Evolutionary conservation across 2,888 invertebrate genomes (phyloP).

Genomic region (Eupithecia pulchellata): DNA sequence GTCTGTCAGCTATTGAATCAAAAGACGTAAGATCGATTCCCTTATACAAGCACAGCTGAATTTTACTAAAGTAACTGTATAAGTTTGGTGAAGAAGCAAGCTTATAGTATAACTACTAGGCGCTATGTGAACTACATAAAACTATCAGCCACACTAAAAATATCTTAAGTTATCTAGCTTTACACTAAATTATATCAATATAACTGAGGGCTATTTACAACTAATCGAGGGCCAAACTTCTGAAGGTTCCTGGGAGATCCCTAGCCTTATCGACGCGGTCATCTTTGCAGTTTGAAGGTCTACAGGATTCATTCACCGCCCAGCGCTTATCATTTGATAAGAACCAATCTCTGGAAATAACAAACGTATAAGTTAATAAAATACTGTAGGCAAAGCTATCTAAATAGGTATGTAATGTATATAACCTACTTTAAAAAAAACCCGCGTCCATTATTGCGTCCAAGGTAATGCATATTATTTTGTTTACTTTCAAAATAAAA

Average conservation of each 20-base stretch:
- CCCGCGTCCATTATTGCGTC: no score
- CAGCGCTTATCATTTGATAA: slow-evolving; percentile 85
- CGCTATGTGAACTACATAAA: not conserved
- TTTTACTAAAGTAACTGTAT: not conserved
- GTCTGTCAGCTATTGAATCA: no score
- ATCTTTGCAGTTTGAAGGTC: slow-evolving; percentile 69
- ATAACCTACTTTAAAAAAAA: no score
- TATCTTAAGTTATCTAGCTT: not conserved
- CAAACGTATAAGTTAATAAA: slow-evolving; percentile 1
- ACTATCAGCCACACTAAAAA: not conserved
- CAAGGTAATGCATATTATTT: no score
- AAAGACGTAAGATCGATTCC: no score
- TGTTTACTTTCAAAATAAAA: no score
- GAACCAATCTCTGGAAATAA: slow-evolving; percentile 82
- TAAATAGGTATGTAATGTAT: no score
- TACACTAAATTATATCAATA: not conserved
- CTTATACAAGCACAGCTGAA: not conserved
- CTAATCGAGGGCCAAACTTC: slow-evolving; percentile 85
- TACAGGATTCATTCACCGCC: slow-evolving; percentile 84
- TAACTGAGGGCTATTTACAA: not conserved
- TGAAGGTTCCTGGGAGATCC: slow-evolving; percentile 85
- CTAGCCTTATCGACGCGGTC: slow-evolving; percentile 63
- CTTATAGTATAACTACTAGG: not conserved
- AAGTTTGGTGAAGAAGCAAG: not conserved
- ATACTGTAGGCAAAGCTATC: no score